These are phyloP conservation scores for Tuberolachnus salignus DNA, from an alignment of 2,888 invertebrate species.

Conservation along the genomic window DNA sequence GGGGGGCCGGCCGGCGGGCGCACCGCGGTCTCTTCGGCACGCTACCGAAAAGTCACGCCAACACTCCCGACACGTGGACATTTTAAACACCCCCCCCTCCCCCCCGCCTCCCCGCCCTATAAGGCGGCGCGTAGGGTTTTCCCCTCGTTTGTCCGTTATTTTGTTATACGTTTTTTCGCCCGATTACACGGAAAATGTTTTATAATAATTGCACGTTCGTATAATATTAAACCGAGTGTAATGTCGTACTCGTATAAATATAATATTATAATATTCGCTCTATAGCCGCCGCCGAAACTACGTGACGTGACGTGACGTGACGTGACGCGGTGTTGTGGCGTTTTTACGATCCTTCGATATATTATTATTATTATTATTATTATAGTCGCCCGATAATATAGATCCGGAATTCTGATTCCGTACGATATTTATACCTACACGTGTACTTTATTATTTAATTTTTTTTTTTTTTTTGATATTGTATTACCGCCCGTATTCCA, in stretches of 20 bases:
- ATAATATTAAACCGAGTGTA: slow-evolving; percentile 6
- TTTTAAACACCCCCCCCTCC: too few relatives aligned
- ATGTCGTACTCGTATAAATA: neutral
- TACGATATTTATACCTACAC: too few relatives aligned
- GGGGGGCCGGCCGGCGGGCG: too few relatives aligned
- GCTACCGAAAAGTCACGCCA: slow-evolving; percentile 54
- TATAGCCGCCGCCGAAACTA: too few relatives aligned
- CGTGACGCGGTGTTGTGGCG: too few relatives aligned
- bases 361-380: too few relatives aligned
- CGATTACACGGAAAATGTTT: slow-evolving; percentile 1
- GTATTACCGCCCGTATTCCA: too few relatives aligned
- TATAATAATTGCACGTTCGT: slow-evolving; percentile 23
- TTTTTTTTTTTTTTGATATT: too few relatives aligned
- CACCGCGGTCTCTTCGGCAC: slow-evolving; percentile 18
- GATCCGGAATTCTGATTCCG: too few relatives aligned
- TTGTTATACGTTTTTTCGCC: slow-evolving; percentile 7
- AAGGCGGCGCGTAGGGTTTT: neutral
- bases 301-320: neutral
- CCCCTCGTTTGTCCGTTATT: slow-evolving; percentile 22
- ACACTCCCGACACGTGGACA: slow-evolving; percentile 22
- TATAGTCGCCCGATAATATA: too few relatives aligned
- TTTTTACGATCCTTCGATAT: neutral
- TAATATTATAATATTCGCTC: neutral
- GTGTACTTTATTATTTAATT: too few relatives aligned
- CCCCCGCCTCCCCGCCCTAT: too few relatives aligned